A percentile compares a stretch with the other conserved stretches of the same genome.
phyloP scores from a whole-genome alignment of 2,888 invertebrate species.

The Cataglyphis cursor region DNA sequence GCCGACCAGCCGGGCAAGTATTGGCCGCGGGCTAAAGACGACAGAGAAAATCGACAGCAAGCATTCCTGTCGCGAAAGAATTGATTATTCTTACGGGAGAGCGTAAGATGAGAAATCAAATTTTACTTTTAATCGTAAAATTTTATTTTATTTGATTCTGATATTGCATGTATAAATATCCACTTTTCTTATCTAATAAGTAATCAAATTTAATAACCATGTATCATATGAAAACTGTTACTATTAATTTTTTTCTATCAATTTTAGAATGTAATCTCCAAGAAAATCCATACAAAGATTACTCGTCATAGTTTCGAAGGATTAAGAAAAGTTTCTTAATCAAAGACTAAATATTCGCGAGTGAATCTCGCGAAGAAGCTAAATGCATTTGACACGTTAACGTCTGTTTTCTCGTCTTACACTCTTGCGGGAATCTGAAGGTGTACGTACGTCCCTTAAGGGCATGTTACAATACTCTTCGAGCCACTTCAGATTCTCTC shows the following conservation, averaged over 20 bases:
- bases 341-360: slow-evolving; percentile 73
- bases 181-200: neutral
- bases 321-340: slow-evolving; percentile 51
- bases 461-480: slow-evolving; percentile 83
- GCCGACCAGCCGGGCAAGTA: slow-evolving; percentile 72
- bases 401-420: slow-evolving; percentile 81
- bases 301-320: neutral
- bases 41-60: slow-evolving; percentile 67
- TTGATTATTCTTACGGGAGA: slow-evolving; percentile 7
- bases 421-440: slow-evolving; percentile 75
- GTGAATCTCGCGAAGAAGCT: slow-evolving; percentile 64
- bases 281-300: neutral
- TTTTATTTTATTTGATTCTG: slow-evolving; percentile 4
- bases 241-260: neutral
- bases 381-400: slow-evolving; percentile 83
- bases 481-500: slow-evolving; percentile 70
- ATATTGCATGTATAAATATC: neutral
- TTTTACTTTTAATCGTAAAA: slow-evolving; percentile 1
- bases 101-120: neutral
- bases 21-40: slow-evolving; percentile 65
- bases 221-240: neutral
- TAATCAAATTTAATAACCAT: neutral
- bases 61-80: slow-evolving; percentile 22
- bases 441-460: slow-evolving; percentile 81
- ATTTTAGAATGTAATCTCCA: neutral